phyloP scores from a whole-genome alignment of 2,797 vertebrate genomes.

The Hypotaenidia philippensis region DNA sequence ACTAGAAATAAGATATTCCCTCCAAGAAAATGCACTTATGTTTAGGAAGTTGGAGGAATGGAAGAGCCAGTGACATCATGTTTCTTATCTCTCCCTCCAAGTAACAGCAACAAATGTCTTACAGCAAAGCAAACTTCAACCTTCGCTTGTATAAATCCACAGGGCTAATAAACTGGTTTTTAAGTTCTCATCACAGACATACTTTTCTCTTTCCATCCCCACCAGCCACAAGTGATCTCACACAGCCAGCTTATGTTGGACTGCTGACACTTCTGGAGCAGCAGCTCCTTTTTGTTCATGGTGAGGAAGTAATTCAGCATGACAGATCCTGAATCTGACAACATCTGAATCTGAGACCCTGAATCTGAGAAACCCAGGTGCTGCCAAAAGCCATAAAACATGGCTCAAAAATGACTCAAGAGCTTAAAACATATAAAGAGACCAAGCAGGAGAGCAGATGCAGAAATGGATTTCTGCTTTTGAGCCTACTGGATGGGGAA shows the following conservation, averaged over 20 bases:
- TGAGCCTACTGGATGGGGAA: neutral
- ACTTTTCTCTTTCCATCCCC: neutral
- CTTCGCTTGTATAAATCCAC: neutral
- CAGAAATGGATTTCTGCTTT: neutral
- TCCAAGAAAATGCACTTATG: neutral
- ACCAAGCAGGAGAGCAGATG: neutral
- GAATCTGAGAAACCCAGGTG: neutral
- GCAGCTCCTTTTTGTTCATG: neutral
- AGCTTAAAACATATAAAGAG: neutral
- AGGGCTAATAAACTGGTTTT: neutral
- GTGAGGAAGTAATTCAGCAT: neutral
- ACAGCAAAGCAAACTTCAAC: neutral
- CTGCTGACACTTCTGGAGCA: neutral
- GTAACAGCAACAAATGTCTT: neutral
- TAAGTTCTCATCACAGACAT: neutral
- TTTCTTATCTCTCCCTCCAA: neutral
- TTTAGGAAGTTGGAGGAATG: neutral
- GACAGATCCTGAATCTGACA: neutral
- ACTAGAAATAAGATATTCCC: neutral
- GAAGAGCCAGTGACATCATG: neutral
- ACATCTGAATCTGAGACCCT: constrained; percentile 3
- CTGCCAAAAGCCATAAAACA: neutral
- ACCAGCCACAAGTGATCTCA: neutral
- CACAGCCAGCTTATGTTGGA: neutral
- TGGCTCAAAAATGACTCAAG: neutral